Evolutionary conservation across 2,888 invertebrate species (phyloP).

Genomic region (Orthonevra nobilis): DNA sequence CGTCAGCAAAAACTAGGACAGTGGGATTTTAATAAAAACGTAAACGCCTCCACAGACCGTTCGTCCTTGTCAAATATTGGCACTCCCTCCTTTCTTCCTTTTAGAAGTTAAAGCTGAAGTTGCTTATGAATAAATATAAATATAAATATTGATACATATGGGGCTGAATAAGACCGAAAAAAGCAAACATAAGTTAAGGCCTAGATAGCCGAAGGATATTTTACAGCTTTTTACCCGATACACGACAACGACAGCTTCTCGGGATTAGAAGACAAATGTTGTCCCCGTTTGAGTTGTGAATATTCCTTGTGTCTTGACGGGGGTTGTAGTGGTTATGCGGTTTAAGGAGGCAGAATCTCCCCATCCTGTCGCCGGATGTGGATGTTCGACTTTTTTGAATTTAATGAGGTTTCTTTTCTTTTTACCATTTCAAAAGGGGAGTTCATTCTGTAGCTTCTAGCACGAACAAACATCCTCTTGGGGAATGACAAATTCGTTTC

Average conservation of each 20-base stretch:
- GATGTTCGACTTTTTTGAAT: conserved; percentile 32
- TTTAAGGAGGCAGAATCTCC: conserved; percentile 11
- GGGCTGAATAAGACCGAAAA: not conserved
- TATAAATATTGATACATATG: conserved; percentile 60
- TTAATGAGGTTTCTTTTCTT: conserved; percentile 49
- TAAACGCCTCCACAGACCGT: conserved; percentile 14
- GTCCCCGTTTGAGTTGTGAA: conserved; percentile 50
- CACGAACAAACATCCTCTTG: too few relatives aligned
- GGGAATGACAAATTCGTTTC: conserved; percentile 42
- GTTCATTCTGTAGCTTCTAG: too few relatives aligned
- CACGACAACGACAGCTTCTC: conserved; percentile 50
- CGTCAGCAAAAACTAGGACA: conserved; percentile 26
- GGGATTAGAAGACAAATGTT: conserved; percentile 65
- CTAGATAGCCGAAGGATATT: conserved; percentile 61
- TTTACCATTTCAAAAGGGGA: conserved; percentile 12
- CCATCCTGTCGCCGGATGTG: not conserved
- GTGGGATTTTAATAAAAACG: conserved; percentile 37
- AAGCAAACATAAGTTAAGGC: conserved; percentile 46
- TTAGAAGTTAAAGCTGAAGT: conserved; percentile 24
- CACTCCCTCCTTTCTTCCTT: conserved; percentile 7
- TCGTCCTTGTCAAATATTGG: conserved; percentile 53
- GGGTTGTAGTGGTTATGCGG: conserved; percentile 50
- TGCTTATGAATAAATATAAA: conserved; percentile 64
- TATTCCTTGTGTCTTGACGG: conserved; percentile 44
- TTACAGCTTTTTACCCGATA: conserved; percentile 25